Percentiles rank a stretch among this genome's conserved stretches.
These are phyloP conservation scores for Dynastes maya DNA, from an alignment of 2,888 invertebrate species.

Conservation along the genomic window DNA sequence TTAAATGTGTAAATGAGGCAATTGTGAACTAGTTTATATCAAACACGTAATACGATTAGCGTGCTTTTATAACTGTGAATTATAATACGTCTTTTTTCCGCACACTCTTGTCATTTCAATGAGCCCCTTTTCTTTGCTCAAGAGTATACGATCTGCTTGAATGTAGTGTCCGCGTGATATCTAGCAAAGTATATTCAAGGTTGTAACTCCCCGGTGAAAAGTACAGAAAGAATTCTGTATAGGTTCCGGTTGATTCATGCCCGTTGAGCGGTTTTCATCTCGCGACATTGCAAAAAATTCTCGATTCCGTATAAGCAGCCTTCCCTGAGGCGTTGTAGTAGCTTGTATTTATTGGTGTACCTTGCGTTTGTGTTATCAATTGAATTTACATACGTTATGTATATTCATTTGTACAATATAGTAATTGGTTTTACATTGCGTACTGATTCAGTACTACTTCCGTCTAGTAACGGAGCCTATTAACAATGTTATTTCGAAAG, in stretches of 20 bases:
- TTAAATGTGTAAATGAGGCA: neutral
- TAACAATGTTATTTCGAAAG: too few relatives aligned
- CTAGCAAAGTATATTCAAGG: neutral
- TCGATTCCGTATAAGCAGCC: conserved; percentile 18
- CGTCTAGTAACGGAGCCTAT: too few relatives aligned
- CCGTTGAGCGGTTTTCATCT: neutral
- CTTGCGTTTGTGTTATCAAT: neutral
- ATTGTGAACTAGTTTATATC: neutral
- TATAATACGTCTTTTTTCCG: conserved; percentile 3
- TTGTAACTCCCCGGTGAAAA: neutral
- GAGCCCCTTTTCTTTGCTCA: neutral
- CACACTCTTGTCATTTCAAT: neutral
- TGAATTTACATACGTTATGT: too few relatives aligned
- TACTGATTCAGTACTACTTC: too few relatives aligned
- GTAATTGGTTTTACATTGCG: too few relatives aligned
- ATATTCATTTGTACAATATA: too few relatives aligned
- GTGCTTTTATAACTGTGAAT: conserved; percentile 9
- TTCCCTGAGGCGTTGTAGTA: conserved; percentile 34
- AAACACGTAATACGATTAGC: neutral
- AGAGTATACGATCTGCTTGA: too few relatives aligned
- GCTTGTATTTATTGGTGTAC: neutral
- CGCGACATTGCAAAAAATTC: conserved; percentile 34
- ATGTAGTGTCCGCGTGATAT: neutral
- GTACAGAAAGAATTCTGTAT: conserved; percentile 5
- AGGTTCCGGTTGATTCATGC: conserved; percentile 44